A percentile compares a stretch with the other conserved stretches of the same genome.
phyloP scores from a whole-genome alignment of 2,888 invertebrate species.

The Harmothoe impar region DNA sequence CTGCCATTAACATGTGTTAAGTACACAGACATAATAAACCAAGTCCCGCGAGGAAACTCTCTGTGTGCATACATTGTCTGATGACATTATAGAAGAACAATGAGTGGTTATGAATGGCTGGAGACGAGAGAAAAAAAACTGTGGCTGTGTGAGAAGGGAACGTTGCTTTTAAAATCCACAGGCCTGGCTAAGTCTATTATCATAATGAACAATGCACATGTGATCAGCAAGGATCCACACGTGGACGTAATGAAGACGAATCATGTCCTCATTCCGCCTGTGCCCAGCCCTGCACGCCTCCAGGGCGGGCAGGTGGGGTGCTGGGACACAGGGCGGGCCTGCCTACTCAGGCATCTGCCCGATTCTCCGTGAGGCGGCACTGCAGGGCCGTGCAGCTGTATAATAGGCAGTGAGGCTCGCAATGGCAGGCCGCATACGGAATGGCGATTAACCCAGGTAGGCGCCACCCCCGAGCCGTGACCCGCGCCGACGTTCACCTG shows the following conservation, averaged over 20 bases:
- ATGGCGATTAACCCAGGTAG: neutral
- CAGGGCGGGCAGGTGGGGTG: neutral
- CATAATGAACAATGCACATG: no score
- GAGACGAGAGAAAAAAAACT: no score
- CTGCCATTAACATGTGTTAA: no score
- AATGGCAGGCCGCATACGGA: constrained; percentile 4
- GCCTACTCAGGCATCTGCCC: neutral
- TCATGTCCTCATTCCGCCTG: neutral
- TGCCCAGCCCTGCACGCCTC: no score
- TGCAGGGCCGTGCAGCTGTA: neutral
- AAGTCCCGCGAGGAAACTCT: no score
- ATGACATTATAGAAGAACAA: no score
- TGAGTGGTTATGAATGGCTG: no score
- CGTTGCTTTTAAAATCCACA: no score
- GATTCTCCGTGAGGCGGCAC: neutral
- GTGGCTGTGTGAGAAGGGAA: no score
- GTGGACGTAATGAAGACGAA: neutral
- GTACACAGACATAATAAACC: no score
- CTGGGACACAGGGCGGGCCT: neutral
- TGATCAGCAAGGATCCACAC: neutral
- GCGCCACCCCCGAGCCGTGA: neutral
- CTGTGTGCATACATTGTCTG: no score
- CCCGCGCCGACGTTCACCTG: neutral
- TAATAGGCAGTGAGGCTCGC: neutral
- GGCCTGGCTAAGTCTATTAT: no score